Evolutionary conservation across 1,140 invertebrate species (phyloP), one percentile per base, ranked within the genome.

Genomic region (Apis dorsata): DNA sequence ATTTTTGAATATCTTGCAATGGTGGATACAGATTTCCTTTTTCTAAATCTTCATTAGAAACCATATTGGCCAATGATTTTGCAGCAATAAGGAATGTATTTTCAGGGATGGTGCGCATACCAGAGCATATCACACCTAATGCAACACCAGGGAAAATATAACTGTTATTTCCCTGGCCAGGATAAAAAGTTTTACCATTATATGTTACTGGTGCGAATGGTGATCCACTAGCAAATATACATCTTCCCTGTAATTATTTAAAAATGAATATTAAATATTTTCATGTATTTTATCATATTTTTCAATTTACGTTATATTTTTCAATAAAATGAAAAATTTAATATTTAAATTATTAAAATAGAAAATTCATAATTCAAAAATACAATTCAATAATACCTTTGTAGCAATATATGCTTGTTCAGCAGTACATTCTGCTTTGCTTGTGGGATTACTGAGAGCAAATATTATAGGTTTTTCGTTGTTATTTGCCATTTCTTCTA

Each of bases 361-460:
- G 0, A 62, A 9, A 24, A 63, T 63, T 12, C 12, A 8, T 24
- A 63, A n/a, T 63, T 63, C 9, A 63, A 21, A 9, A 10, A 12
- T 93, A 44, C 5, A 44, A 44, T 44, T 44, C 34, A 44, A 44
- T 65, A 65, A 65, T 65, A 97, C 97, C 90, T 98, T 95, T 2
- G 98, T 99, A 89, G 96, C 92, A 62, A 93, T 95, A 91, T 99
- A 99, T 4, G 98, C 98, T 90, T 98, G 95, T 93, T 98, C 98
- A 28, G 99, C 99, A n/a, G 99, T 99, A 91, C 98, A 99, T 94
- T 99, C 99, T 8, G 99, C 98, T 94, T 99, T 99, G 92, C 95
- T 96, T 17, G 99, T 99, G 65, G 99, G 99, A 94, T 99, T 99
- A 90, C 98, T 99, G 3, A 99, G 94, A 21, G 99, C 98, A 93